Percentiles rank a stretch among this genome's conserved stretches.
Evolutionary conservation across 92 coral and sea anemone genomes (phyloP).

Genomic region (Umimayanthus chanpuru): DNA sequence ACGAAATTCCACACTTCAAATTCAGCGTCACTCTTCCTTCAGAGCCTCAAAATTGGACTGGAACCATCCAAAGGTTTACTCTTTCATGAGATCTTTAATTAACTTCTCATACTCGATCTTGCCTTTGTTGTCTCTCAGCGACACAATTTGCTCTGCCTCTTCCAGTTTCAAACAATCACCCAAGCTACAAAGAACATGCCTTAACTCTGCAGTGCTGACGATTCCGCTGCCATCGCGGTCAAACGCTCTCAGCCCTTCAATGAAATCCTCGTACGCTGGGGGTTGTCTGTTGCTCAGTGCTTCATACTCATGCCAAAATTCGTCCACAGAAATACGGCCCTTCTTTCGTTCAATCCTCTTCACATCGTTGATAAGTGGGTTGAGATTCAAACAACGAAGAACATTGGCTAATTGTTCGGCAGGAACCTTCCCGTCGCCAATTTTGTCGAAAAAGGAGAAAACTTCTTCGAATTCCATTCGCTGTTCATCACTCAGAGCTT

Average conservation of each 20-base stretch:
- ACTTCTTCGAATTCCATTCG: slow-evolving; percentile 43
- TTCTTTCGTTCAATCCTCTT: slow-evolving; percentile 43
- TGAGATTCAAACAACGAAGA: slow-evolving; percentile 46
- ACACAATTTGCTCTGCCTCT: slow-evolving; percentile 37
- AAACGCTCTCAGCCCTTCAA: slow-evolving; percentile 58
- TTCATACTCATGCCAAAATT: slow-evolving; percentile 43
- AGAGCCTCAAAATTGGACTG: not conserved
- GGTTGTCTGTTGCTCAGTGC: slow-evolving; percentile 31
- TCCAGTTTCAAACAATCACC: slow-evolving; percentile 40
- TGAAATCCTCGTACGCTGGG: slow-evolving; percentile 50
- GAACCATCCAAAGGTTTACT: not conserved
- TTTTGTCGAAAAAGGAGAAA: slow-evolving; percentile 55
- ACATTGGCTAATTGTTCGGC: slow-evolving; percentile 48
- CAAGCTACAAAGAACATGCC: slow-evolving; percentile 44
- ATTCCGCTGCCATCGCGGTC: slow-evolving; percentile 54
- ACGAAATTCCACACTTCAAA: no score
- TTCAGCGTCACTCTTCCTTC: not conserved
- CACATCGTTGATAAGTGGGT: slow-evolving; percentile 49
- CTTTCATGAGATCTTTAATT: slow-evolving; percentile 16
- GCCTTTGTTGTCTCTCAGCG: slow-evolving; percentile 34
- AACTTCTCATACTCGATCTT: slow-evolving; percentile 31
- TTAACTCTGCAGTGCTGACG: slow-evolving; percentile 52
- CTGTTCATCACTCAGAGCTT: not conserved
- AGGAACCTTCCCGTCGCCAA: slow-evolving; percentile 57
- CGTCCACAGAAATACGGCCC: slow-evolving; percentile 54